Conservation (phyloP, 30 jellyfish, hydroid and myxozoan genomes). For the Calvadosia cruxmelitensis region DNA sequence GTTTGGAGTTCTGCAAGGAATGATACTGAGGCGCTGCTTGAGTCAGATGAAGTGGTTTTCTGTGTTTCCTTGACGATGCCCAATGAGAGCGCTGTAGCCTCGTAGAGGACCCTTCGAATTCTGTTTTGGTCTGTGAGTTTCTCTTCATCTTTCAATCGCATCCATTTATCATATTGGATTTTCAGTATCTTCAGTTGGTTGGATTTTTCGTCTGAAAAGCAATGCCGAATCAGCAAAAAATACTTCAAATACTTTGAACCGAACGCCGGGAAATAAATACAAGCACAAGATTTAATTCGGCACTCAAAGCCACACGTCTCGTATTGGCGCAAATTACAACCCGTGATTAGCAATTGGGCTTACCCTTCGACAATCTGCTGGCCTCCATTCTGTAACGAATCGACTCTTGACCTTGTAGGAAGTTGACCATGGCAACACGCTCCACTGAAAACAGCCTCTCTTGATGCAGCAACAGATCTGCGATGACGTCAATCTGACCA, state of each 20-base stretch:
- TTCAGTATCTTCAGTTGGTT: conserved; percentile 55
- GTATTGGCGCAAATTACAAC: too few species aligned
- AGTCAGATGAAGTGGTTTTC: conserved; percentile 9
- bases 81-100: conserved; percentile 67
- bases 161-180: conserved; percentile 82
- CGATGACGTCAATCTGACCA: conserved; percentile 31
- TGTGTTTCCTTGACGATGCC: conserved; percentile 44
- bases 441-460: conserved; percentile 26
- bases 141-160: conserved; percentile 32
- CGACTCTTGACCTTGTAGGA: conserved; percentile 41
- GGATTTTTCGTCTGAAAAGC: conserved; percentile 52
- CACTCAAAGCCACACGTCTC: too few species aligned
- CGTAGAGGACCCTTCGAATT: conserved; percentile 51
- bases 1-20: not conserved
- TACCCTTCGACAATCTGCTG: conserved; percentile 32
- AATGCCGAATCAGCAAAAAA: not conserved
- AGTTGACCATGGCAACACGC: conserved; percentile 32
- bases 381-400: conserved; percentile 32
- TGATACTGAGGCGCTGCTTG: not conserved
- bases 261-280: too few species aligned
- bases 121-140: conserved; percentile 21
- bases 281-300: too few species aligned
- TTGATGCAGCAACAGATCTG: conserved; percentile 12
- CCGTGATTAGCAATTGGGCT: too few species aligned
- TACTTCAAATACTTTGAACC: too few species aligned